Percentiles rank a stretch among this genome's conserved stretches.
phyloP scores from a whole-genome alignment of 2,888 invertebrate genomes.

The Apamea crenata region DNA sequence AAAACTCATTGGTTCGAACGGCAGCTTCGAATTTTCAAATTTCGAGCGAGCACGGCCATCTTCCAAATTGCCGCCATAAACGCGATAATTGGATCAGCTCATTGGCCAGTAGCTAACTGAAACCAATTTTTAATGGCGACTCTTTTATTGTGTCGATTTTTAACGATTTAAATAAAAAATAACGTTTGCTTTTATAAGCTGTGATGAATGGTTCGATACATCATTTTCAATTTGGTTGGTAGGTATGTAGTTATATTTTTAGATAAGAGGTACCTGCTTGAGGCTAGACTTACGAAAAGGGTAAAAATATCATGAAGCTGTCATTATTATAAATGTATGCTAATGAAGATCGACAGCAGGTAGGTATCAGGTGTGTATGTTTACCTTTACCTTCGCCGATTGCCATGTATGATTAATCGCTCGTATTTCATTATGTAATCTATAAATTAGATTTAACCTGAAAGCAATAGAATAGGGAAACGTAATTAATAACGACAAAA shows the following conservation, averaged over 20 bases:
- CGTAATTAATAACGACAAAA: slow-evolving; percentile 68
- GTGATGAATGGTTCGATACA: slow-evolving; percentile 48
- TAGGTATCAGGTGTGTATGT: slow-evolving; percentile 38
- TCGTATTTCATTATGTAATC: slow-evolving; percentile 39
- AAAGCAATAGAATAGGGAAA: slow-evolving; percentile 38
- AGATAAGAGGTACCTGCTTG: slow-evolving; percentile 1
- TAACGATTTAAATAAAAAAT: slow-evolving; percentile 49
- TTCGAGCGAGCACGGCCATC: slow-evolving; percentile 84
- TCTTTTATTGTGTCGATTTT: slow-evolving; percentile 62
- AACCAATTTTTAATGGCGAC: slow-evolving; percentile 79
- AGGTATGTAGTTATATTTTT: slow-evolving; percentile 18
- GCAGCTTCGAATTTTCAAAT: slow-evolving; percentile 84
- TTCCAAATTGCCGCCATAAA: slow-evolving; percentile 87
- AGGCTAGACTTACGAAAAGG: slow-evolving; percentile 24
- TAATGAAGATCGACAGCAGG: slow-evolving; percentile 30
- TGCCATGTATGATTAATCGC: slow-evolving; percentile 40
- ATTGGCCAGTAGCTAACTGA: slow-evolving; percentile 87
- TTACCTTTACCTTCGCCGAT: slow-evolving; percentile 38
- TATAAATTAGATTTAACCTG: slow-evolving; percentile 22
- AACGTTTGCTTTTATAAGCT: slow-evolving; percentile 41
- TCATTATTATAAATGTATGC: slow-evolving; percentile 38
- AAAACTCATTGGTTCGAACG: slow-evolving; percentile 85
- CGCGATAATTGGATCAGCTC: slow-evolving; percentile 86
- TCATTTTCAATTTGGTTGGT: slow-evolving; percentile 48
- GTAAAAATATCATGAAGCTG: slow-evolving; percentile 24